Evolutionary conservation across 1,140 invertebrate genomes (phyloP), one percentile per base, ranked within the genome.

Genomic region (Cotesia chilonis): DNA sequence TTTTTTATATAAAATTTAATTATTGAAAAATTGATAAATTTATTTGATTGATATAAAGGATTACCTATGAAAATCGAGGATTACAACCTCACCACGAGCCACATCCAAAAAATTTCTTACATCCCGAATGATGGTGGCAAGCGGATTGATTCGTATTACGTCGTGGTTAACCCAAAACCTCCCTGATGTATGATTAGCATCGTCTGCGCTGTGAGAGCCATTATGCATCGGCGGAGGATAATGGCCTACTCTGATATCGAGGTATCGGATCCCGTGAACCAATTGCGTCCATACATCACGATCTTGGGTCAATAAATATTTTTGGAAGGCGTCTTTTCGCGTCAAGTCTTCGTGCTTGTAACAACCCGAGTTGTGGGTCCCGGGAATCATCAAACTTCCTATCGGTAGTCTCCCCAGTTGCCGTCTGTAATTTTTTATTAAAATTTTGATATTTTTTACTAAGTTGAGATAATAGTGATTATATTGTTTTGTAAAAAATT

Each of bases 231-330:
- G 74, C 2, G 75, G 69, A 1, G 85, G 75, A 68, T 90, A 90
- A 78, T 87, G 90, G 70, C 90, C 91, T 68, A 93, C 87, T 72
- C 93, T 90, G 17, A 96, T 88, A 84, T 96, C 94, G 28, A 96
- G 85, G 80, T 94, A 95, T 77, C 94, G 87, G 78, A 94, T 91
- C 37, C 94, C 94, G 80, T 94, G 92, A 1, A 94, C 90, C 10
- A 95, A 86, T 80, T 95, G 94, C 0, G 89, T 90, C 91, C 93
- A 95, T 17, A 95, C 88, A 78, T 92, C 90, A 54, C 92, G 90
- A 80, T 95, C 93, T 83, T 96, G 94, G 20, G 89, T 91, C 4
- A 90, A 76, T 61, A 89, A 76, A 74, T 89, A 91, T n/a, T 87
- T 82, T 71, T 87, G 79, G 67, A 87, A 82, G 52, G 82, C 83